These are phyloP conservation scores for Drosophila setifemur DNA, from an alignment of 1,140 invertebrate genomes.

Conservation along the genomic window DNA sequence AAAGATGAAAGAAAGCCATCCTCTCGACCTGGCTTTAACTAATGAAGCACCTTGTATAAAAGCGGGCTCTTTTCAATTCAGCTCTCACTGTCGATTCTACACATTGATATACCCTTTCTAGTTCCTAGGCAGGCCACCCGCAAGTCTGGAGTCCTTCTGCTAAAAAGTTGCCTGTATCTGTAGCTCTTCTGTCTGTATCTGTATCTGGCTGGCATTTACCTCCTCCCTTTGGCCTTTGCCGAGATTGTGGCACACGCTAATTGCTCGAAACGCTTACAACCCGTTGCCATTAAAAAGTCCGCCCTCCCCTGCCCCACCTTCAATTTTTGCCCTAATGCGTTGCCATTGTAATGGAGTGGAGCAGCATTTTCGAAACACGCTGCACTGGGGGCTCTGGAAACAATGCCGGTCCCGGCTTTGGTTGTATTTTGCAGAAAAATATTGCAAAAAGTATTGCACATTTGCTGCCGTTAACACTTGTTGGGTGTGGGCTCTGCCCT, in stretches of 20 bases:
- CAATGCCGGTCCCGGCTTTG: conserved; percentile 41
- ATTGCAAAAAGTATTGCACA: conserved; percentile 51
- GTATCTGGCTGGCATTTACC: conserved; percentile 51
- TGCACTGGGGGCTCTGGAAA: conserved; percentile 44
- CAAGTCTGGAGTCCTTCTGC: conserved; percentile 38
- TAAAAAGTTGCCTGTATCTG: conserved; percentile 31
- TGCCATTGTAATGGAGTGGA: conserved; percentile 50
- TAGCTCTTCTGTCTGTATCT: too few species aligned
- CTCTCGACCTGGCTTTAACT: too few species aligned
- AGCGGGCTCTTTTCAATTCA: neutral
- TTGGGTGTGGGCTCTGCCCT: neutral
- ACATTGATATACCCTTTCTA: too few species aligned
- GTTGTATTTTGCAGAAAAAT: conserved; percentile 28
- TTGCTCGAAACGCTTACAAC: conserved; percentile 61
- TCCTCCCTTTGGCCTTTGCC: conserved; percentile 57
- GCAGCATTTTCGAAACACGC: conserved; percentile 41
- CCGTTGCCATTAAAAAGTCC: conserved; percentile 25
- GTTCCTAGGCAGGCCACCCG: too few species aligned
- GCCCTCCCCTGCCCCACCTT: conserved; percentile 1
- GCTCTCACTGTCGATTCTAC: neutral
- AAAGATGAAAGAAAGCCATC: too few species aligned
- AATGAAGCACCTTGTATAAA: conserved; percentile 3
- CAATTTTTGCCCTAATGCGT: conserved; percentile 50
- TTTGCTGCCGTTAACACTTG: conserved; percentile 72
- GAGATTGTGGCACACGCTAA: conserved; percentile 77